Conservation (phyloP, 2,888 invertebrate genomes). For the Clivina fossor region DNA sequence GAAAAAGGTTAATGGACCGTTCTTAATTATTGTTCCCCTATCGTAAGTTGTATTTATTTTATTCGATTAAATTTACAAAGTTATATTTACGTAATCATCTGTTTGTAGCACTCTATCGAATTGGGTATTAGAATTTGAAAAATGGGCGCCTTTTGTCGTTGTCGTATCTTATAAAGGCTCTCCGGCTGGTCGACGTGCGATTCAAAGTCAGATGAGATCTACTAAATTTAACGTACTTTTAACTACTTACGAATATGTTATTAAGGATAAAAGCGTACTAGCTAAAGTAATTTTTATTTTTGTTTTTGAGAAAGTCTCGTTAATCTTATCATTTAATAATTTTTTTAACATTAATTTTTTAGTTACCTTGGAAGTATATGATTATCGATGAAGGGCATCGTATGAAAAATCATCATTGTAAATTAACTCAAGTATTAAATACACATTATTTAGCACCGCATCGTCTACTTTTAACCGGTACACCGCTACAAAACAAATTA, state of each 20-base stretch:
- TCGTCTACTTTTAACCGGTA: conserved; percentile 92
- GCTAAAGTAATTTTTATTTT: conserved; percentile 89
- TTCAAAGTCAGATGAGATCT: conserved; percentile 85
- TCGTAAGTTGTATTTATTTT: conserved; percentile 82
- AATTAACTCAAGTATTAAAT: conserved; percentile 95
- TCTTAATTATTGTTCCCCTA: conserved; percentile 96
- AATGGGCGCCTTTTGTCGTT: conserved; percentile 95
- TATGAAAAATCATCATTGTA: conserved; percentile 99
- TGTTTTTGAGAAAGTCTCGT: too few species aligned
- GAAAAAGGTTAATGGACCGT: conserved; percentile 97
- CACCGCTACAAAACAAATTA: conserved; percentile 96
- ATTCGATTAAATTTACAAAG: too few species aligned
- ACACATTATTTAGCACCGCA: conserved; percentile 97
- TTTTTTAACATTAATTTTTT: conserved; percentile 25
- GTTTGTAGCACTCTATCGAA: conserved; percentile 84
- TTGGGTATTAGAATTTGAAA: conserved; percentile 98
- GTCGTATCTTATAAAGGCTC: conserved; percentile 93
- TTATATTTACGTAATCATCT: too few species aligned
- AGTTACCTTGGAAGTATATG: conserved; percentile 99
- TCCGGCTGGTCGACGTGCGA: conserved; percentile 79
- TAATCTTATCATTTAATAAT: too few species aligned
- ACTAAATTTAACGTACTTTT: conserved; percentile 97
- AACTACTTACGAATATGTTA: conserved; percentile 99
- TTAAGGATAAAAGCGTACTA: conserved; percentile 94
- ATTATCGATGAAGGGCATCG: conserved; percentile 99